Conservation (phyloP, 2,888 invertebrate genomes). For the Platycnemis pennipes region DNA sequence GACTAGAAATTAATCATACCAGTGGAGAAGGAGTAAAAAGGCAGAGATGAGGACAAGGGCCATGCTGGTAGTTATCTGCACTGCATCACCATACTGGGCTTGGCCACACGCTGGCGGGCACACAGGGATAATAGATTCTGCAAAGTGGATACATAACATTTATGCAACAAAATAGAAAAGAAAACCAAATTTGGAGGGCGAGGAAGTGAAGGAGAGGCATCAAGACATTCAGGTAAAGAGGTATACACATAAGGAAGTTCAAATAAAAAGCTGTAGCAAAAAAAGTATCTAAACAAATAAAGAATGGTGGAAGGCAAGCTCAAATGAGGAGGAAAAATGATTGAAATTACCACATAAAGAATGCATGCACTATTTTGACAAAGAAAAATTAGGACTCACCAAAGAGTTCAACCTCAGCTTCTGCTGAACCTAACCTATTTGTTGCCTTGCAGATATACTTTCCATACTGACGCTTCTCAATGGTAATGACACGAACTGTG, state of each 20-base stretch:
- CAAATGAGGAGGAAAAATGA: conserved; percentile 44
- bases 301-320: conserved; percentile 72
- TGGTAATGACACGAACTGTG: conserved; percentile 92
- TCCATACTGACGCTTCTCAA: conserved; percentile 94
- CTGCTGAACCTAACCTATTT: conserved; percentile 92
- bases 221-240: neutral
- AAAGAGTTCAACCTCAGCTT: conserved; percentile 89
- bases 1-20: conserved; percentile 79
- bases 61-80: conserved; percentile 80
- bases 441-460: conserved; percentile 92
- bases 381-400: conserved; percentile 81
- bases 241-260: neutral
- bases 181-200: conserved; percentile 70
- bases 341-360: neutral
- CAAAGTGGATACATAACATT: conserved; percentile 74
- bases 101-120: conserved; percentile 95
- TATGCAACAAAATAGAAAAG: conserved; percentile 35
- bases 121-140: conserved; percentile 94
- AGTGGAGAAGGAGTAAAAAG: conserved; percentile 78
- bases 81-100: conserved; percentile 83
- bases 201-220: conserved; percentile 1
- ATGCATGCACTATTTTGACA: conserved; percentile 23
- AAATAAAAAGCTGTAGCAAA: conserved; percentile 9
- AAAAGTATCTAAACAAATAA: neutral
- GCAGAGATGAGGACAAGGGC: conserved; percentile 81